Evolutionary conservation across 2,888 invertebrate genomes (phyloP), one percentile per base, ranked within the genome.

Genomic region (Nemoura dubitans): DNA sequence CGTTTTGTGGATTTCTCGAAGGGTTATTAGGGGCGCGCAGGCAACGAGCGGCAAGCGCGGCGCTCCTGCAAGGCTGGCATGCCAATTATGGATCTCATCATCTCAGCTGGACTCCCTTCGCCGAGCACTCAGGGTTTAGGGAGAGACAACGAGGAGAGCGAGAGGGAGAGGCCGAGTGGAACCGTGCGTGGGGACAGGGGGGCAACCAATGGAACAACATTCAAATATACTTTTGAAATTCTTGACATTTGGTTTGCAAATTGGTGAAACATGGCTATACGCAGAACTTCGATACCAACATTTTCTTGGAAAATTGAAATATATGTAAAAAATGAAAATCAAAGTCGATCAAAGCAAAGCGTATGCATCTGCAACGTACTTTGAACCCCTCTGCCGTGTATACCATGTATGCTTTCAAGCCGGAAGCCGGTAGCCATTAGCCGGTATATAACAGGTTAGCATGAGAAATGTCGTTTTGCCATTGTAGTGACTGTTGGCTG

Each of bases 211-310:
- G 21, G 76, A 76, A 84, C 84, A 84, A 86, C 77, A 86, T 86
- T 86, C 78, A 86, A 86, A 86, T 86, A 77, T 78, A 77, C 30
- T 42, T 77, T 42, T 30, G 27, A 78, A 80, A 42, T 25, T 80
- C 77, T 80, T 43, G 36, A 16, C 87, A 87, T 87, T 87, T 87
- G 87, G 87, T 87, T 87, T 87, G 87, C 87, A 87, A 87, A 87
- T 87, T 78, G 59, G 59, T 7, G 59, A 59, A 59, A 59, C 59
- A 59, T n/a, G n/a, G n/a, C n/a, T n/a, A n/a, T 21, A 59, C 21
- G 14, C 59, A 59, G 59, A 59, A 59, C 59, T 59, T 21, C 14
- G 59, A 59, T 21, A 36, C 5, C 3, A 36, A 36, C 3, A 36
- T 6, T n/a, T n/a, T 36, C 36, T 36, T 6, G 36, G 36, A 36